phyloP scores from a whole-genome alignment of 2,888 invertebrate species.

The Camponotus fellah region DNA sequence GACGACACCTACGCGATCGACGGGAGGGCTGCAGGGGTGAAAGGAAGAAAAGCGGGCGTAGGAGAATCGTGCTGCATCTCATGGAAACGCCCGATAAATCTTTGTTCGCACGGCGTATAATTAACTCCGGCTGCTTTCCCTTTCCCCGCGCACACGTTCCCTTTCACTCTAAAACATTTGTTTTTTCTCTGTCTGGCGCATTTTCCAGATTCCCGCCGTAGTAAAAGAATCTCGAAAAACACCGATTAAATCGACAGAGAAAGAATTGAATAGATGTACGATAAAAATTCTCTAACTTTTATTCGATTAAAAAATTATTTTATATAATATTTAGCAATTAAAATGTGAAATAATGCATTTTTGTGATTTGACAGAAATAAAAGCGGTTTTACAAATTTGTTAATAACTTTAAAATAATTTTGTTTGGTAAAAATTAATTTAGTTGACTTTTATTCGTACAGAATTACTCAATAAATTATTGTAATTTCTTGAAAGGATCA shows the following conservation, averaged over 20 bases:
- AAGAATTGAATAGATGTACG: conserved; percentile 2
- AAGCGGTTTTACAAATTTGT: neutral
- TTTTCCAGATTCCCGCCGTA: conserved; percentile 33
- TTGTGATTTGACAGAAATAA: neutral
- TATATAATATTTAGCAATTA: neutral
- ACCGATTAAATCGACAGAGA: neutral
- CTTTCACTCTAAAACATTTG: conserved; percentile 12
- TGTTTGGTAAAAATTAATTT: neutral
- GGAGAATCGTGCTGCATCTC: conserved; percentile 56
- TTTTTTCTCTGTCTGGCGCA: conserved; percentile 17
- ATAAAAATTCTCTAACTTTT: neutral
- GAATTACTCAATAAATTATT: neutral
- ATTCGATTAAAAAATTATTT: conserved; percentile 5
- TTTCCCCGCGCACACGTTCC: conserved; percentile 38
- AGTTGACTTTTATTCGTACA: neutral
- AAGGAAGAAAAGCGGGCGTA: conserved; percentile 21
- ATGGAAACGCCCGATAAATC: conserved; percentile 78
- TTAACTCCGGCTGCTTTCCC: conserved; percentile 70
- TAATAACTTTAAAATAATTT: neutral
- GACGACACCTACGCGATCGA: conserved; percentile 70
- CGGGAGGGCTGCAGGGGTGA: conserved; percentile 44
- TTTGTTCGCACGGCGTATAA: conserved; percentile 79
- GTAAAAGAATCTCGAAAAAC: neutral
- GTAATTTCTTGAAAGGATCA: conserved; percentile 31
- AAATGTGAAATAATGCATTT: neutral